Evolutionary conservation across 2,113 vertebrate genomes (phyloP).

Genomic region (Heliornis fulica): DNA sequence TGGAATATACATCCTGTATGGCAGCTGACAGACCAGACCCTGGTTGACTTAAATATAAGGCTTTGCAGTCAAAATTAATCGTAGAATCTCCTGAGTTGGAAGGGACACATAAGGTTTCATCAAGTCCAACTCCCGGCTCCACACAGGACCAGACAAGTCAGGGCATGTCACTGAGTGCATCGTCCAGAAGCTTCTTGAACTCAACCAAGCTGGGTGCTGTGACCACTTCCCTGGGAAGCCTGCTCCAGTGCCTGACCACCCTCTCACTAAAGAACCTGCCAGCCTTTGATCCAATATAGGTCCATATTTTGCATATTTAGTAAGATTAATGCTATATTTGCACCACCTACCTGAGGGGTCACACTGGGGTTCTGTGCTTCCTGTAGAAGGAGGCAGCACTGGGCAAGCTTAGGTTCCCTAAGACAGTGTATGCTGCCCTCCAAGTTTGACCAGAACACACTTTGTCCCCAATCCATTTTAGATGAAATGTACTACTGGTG

Average conservation of each 20-base stretch:
- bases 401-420: not conserved
- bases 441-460: not conserved
- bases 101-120: too few species aligned
- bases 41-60: not conserved
- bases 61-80: not conserved
- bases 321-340: not conserved
- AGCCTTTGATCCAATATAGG: not conserved
- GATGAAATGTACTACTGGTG: not conserved
- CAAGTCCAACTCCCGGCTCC: too few species aligned
- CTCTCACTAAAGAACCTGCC: not conserved
- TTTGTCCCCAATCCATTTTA: not conserved
- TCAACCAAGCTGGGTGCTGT: too few species aligned
- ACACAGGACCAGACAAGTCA: too few species aligned
- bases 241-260: too few species aligned
- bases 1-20: not conserved
- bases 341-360: not conserved
- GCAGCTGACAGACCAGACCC: not conserved
- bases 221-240: too few species aligned
- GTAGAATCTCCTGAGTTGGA: too few species aligned
- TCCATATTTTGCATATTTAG: not conserved
- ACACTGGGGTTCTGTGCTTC: not conserved
- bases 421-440: not conserved
- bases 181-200: too few species aligned
- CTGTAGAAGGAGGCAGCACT: not conserved
- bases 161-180: too few species aligned